These are phyloP conservation scores for Drosophila eohydei DNA, from an alignment of 2,888 invertebrate genomes.

Conservation along the genomic window DNA sequence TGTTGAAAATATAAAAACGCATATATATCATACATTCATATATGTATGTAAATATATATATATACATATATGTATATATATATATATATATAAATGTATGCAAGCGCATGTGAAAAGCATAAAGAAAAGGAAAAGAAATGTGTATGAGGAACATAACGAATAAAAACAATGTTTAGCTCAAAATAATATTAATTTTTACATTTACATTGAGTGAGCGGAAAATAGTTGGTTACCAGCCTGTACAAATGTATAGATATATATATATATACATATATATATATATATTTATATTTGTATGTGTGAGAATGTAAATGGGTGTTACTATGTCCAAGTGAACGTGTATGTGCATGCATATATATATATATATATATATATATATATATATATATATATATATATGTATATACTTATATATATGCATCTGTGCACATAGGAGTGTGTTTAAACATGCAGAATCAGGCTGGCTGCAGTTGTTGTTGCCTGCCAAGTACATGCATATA, in stretches of 20 bases:
- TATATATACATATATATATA: no score
- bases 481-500: slow-evolving; percentile 43
- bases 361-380: not conserved
- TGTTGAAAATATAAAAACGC: slow-evolving; percentile 23
- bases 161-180: slow-evolving; percentile 39
- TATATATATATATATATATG: not conserved
- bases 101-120: slow-evolving; percentile 50
- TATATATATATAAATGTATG: slow-evolving; percentile 24
- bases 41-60: not conserved
- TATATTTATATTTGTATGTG: not conserved
- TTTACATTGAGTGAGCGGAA: slow-evolving; percentile 13
- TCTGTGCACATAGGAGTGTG: slow-evolving; percentile 28
- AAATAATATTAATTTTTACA: slow-evolving; percentile 18
- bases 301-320: slow-evolving; percentile 17
- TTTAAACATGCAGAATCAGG: slow-evolving; percentile 43
- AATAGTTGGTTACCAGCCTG: slow-evolving; percentile 10
- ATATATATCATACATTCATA: slow-evolving; percentile 9
- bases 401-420: not conserved
- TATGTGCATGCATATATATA: not conserved
- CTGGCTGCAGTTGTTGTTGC: slow-evolving; percentile 51
- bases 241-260: not conserved
- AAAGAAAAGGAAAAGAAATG: slow-evolving; percentile 21
- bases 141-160: slow-evolving; percentile 18
- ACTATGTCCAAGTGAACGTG: slow-evolving; percentile 18
- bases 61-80: slow-evolving; percentile 1